Conservation (phyloP, 2,797 vertebrate species). For the Falco biarmicus region DNA sequence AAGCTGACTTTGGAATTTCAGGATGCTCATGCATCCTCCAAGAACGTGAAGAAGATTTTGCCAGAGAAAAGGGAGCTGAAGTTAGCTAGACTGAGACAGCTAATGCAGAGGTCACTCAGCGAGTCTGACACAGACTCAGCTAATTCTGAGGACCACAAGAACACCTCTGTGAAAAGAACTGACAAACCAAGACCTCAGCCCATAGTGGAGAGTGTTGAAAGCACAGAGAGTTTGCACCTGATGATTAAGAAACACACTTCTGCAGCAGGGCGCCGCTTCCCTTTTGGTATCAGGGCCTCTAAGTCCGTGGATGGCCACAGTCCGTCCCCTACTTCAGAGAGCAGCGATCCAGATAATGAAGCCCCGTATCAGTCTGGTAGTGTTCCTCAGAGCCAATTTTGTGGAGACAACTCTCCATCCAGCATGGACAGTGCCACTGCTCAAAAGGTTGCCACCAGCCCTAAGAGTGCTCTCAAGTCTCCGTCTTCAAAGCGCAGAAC, state of each 20-base stretch:
- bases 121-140: conserved; percentile 91
- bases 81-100: conserved; percentile 89
- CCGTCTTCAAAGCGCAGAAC: conserved; percentile 94
- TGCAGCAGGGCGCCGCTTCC: conserved; percentile 83
- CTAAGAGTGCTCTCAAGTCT: conserved; percentile 97
- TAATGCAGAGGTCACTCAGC: conserved; percentile 93
- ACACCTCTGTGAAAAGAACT: conserved; percentile 71
- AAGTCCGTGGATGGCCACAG: conserved; percentile 88
- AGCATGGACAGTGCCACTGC: conserved; percentile 66
- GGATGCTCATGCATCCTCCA: conserved; percentile 74
- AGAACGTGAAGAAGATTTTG: conserved; percentile 76
- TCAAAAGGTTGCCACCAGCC: conserved; percentile 90
- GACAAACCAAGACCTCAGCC: conserved; percentile 89
- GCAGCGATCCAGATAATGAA: conserved; percentile 86
- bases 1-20: conserved; percentile 86
- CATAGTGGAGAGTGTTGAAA: conserved; percentile 85
- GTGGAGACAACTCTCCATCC: conserved; percentile 69
- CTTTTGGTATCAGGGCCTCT: conserved; percentile 84
- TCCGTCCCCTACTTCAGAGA: conserved; percentile 89
- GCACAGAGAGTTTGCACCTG: conserved; percentile 80
- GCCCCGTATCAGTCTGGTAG: conserved; percentile 63
- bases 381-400: conserved; percentile 55
- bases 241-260: conserved; percentile 87
- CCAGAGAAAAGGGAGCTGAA: conserved; percentile 90
- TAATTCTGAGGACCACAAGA: conserved; percentile 88